Percentiles rank a stretch among this genome's conserved stretches.
Evolutionary conservation across 1,140 invertebrate genomes (phyloP).

Genomic region (Ooceraea biroi): DNA sequence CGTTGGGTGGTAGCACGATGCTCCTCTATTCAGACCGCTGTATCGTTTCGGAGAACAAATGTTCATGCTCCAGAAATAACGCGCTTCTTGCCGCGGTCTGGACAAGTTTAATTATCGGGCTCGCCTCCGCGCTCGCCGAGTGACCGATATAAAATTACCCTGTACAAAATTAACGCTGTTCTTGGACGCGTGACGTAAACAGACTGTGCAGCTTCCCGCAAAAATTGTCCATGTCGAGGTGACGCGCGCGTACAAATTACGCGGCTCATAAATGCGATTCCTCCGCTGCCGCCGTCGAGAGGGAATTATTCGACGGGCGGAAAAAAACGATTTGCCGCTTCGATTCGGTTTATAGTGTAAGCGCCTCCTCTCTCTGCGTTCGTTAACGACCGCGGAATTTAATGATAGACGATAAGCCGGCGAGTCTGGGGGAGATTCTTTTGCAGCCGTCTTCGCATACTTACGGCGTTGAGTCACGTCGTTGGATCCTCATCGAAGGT

Average conservation of each 20-base stretch:
- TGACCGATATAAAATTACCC: neutral
- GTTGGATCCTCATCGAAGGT: constrained; percentile 57
- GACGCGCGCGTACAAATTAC: constrained; percentile 33
- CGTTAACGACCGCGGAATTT: constrained; percentile 64
- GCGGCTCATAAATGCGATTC: constrained; percentile 37
- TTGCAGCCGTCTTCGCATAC: constrained; percentile 59
- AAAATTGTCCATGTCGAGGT: constrained; percentile 23
- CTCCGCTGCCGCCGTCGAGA: constrained; percentile 11
- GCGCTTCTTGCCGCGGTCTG: neutral
- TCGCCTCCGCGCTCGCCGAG: neutral
- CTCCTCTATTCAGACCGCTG: neutral
- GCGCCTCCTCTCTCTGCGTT: constrained; percentile 14
- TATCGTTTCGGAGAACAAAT: neutral
- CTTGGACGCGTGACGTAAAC: constrained; percentile 8
- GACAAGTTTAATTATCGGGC: constrained; percentile 33
- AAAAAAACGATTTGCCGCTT: constrained; percentile 47
- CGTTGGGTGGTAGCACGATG: neutral
- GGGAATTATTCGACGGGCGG: constrained; percentile 30
- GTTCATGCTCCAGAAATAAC: neutral
- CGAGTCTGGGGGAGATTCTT: constrained; percentile 49
- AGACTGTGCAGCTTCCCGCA: constrained; percentile 20
- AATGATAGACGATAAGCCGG: constrained; percentile 71
- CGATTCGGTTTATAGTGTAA: constrained; percentile 47
- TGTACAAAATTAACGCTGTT: constrained; percentile 4
- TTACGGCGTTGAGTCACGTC: constrained; percentile 71